Evolutionary conservation across 1,140 invertebrate species (phyloP).

Genomic region (Phortica variegata): DNA sequence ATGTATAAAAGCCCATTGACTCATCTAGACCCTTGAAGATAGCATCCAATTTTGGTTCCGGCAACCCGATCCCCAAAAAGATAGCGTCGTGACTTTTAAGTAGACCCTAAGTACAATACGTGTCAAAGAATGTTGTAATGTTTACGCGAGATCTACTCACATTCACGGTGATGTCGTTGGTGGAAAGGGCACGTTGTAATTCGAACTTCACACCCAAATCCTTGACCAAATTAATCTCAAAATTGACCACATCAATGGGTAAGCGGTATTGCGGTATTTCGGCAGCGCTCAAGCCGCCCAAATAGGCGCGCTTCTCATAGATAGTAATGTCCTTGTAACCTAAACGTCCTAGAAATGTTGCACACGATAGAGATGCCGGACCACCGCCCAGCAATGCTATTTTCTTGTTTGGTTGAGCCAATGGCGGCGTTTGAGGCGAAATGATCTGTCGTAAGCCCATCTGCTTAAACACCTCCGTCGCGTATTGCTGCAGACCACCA

Average conservation of each 20-base stretch:
- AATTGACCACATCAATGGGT: constrained; percentile 89
- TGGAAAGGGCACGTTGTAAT: constrained; percentile 64
- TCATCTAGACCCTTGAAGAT: constrained; percentile 79
- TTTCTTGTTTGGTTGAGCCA: constrained; percentile 67
- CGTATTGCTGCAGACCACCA: constrained; percentile 96
- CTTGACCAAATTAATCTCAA: constrained; percentile 88
- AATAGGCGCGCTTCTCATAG: constrained; percentile 84
- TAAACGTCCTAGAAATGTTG: constrained; percentile 89
- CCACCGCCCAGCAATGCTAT: constrained; percentile 93
- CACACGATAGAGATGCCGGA: constrained; percentile 95
- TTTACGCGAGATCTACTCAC: constrained; percentile 59
- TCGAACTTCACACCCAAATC: constrained; percentile 91
- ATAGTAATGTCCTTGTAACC: constrained; percentile 91
- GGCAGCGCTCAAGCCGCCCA: constrained; percentile 85
- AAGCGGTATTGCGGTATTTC: constrained; percentile 98
- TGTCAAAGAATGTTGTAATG: not conserved
- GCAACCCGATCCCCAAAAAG: constrained; percentile 93
- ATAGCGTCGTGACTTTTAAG: constrained; percentile 74
- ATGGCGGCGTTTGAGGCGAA: constrained; percentile 66
- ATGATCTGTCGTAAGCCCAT: constrained; percentile 89
- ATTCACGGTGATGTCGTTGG: constrained; percentile 69
- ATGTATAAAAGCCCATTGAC: constrained; percentile 91
- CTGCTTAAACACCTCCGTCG: constrained; percentile 90
- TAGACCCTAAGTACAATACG: constrained; percentile 62
- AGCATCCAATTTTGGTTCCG: constrained; percentile 79